Base-by-base conservation (phyloP, 2,113 vertebrate genomes). In the Aegithalos caudatus region DNA sequence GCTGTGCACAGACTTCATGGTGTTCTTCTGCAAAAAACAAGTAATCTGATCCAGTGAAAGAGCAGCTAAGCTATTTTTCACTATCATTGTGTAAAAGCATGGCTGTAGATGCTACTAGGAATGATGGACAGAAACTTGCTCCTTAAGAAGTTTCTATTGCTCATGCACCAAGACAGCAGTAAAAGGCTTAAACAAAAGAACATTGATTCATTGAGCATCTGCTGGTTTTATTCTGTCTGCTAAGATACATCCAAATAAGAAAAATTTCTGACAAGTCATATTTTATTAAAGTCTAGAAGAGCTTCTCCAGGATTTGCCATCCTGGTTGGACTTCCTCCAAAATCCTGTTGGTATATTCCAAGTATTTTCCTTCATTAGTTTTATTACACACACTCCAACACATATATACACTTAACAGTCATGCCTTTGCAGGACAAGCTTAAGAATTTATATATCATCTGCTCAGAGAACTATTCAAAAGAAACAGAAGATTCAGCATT, bases 171-270 rank as follows among this genome's bases (percentile, higher is more conserved):
- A 86, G 58, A 50, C 14, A 53, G 73, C 31, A 73, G 11, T 50
- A 90, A 65, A 94, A 86, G 21, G 29, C 22, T 94, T 90, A 85
- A 89, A 82, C 42, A 86, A 44, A 80, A 91, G 38, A 92, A 76
- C 14, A 80, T 1, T 20, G 25, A 86, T 67, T 76, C n/a, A 67
- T 6, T 77, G 25, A 85, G 62, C 37, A 82, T 44, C 51, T 89
- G 72, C 28, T 44, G 20, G 2, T 44, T 90, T 95, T 82, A 38
- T 57, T 81, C 51, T 62, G 78, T n/a, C 42, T 86, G 60, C 35
- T 67, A 78, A 38, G 28, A 66, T 12, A 27, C 16, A 70, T 24
- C 8, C 50, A 81, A 87, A 38, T 28, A 47, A 79, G 23, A 50
- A 91, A 62, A 45, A 37, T 12, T 65, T 77, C 60, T 86, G 58